A percentile compares a stretch with the other conserved stretches of the same genome.
These are phyloP conservation scores for Bruchidius siliquastri DNA, from an alignment of 2,888 invertebrate species.

Conservation along the genomic window DNA sequence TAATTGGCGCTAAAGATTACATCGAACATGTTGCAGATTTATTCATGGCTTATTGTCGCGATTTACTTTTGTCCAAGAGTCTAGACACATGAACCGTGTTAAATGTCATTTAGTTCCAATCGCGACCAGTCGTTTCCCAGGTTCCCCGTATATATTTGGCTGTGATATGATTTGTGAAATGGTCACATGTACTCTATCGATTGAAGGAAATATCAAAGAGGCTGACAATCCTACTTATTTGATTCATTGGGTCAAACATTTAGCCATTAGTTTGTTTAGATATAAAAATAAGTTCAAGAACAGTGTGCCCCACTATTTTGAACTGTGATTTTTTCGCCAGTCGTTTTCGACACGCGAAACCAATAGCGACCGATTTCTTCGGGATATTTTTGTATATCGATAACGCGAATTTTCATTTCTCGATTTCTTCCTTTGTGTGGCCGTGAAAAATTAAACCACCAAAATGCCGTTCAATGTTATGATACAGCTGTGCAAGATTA, in stretches of 20 bases:
- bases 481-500: slow-evolving; percentile 76
- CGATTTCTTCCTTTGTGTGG: slow-evolving; percentile 4
- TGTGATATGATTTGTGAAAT: not conserved
- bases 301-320: slow-evolving; percentile 24
- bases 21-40: too few relatives aligned
- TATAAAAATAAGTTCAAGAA: slow-evolving; percentile 30
- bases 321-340: slow-evolving; percentile 28
- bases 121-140: not conserved
- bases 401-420: not conserved
- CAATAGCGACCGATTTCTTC: slow-evolving; percentile 25
- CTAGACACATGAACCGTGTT: not conserved
- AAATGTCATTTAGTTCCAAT: not conserved
- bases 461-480: slow-evolving; percentile 43
- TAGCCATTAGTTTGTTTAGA: slow-evolving; percentile 15
- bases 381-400: slow-evolving; percentile 22
- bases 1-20: too few relatives aligned
- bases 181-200: not conserved
- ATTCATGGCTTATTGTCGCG: not conserved
- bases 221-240: slow-evolving; percentile 5
- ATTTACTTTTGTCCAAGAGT: not conserved
- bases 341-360: slow-evolving; percentile 27
- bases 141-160: not conserved
- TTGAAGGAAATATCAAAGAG: slow-evolving; percentile 12
- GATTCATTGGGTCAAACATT: slow-evolving; percentile 9
- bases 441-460: slow-evolving; percentile 6